These are phyloP conservation scores for Halichoerus grypus DNA, from an alignment of 2,113 vertebrate species.

Conservation along the genomic window DNA sequence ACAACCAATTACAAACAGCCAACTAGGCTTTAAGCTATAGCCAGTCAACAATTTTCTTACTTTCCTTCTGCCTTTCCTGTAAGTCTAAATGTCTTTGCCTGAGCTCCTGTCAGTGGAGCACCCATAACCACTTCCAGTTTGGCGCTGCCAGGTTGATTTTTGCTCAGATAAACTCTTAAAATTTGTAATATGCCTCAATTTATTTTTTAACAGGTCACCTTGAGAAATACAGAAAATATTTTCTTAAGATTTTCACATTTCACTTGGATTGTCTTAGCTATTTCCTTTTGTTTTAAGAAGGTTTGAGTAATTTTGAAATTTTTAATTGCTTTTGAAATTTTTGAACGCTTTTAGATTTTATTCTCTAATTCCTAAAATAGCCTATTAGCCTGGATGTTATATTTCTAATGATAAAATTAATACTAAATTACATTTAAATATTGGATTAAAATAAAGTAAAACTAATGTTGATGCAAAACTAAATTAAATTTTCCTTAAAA, in stretches of 20 bases:
- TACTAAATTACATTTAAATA: slow-evolving; percentile 2
- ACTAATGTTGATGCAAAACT: not conserved
- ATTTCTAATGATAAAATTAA: not conserved
- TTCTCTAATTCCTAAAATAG: not conserved
- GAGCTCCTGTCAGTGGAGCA: not conserved
- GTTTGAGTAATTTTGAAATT: not conserved
- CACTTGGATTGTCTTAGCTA: not conserved
- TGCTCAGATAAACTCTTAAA: not conserved
- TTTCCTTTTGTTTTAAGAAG: not conserved
- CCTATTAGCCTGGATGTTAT: not conserved
- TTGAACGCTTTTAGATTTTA: slow-evolving; percentile 27
- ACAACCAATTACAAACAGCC: not conserved
- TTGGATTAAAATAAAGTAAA: not conserved
- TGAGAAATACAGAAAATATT: not conserved
- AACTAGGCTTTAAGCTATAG: not conserved
- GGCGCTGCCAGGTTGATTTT: not conserved
- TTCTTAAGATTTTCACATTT: not conserved
- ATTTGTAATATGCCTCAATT: not conserved
- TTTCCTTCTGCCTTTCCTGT: not conserved
- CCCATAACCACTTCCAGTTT: not conserved
- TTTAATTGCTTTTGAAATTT: not conserved
- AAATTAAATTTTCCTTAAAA: slow-evolving; percentile 1
- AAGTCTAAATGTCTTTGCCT: not conserved
- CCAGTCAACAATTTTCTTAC: not conserved
- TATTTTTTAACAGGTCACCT: not conserved